Percentiles rank a stretch among this genome's conserved stretches.
Evolutionary conservation across 2,888 invertebrate species (phyloP).

Genomic region (Drosophila silvestris): DNA sequence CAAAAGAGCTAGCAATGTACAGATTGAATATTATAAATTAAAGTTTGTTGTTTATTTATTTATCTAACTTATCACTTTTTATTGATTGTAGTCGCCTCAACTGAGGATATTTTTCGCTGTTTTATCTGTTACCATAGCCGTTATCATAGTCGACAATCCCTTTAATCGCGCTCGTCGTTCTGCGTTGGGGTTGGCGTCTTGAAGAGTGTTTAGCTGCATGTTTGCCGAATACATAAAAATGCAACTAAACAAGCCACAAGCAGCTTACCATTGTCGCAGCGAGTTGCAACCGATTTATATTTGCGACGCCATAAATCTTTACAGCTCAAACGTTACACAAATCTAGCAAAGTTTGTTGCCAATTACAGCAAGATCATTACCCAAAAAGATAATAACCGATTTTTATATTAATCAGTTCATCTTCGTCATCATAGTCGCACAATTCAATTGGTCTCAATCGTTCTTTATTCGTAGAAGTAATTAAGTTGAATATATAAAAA

Average conservation of each 20-base stretch:
- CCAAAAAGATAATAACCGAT: neutral
- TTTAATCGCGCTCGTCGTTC: neutral
- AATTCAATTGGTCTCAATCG: neutral
- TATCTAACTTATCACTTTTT: neutral
- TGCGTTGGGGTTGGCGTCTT: neutral
- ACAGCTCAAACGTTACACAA: neutral
- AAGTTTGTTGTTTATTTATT: neutral
- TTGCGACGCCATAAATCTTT: neutral
- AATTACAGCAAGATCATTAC: neutral
- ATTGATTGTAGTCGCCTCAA: neutral
- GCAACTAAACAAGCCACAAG: neutral
- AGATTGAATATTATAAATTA: neutral
- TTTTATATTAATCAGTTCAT: neutral
- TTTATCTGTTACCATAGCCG: neutral
- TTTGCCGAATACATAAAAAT: neutral
- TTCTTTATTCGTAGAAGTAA: neutral
- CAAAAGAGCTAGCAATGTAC: neutral
- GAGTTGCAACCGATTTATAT: neutral
- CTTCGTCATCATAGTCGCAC: neutral
- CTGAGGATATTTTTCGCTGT: neutral
- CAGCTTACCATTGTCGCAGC: neutral
- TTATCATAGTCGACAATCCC: neutral
- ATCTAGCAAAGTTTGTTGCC: neutral
- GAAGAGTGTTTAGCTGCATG: neutral
- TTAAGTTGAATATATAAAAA: neutral